Evolutionary conservation across 2,888 invertebrate species (phyloP), one percentile per base, ranked within the genome.

Genomic region (Molanna angustata): DNA sequence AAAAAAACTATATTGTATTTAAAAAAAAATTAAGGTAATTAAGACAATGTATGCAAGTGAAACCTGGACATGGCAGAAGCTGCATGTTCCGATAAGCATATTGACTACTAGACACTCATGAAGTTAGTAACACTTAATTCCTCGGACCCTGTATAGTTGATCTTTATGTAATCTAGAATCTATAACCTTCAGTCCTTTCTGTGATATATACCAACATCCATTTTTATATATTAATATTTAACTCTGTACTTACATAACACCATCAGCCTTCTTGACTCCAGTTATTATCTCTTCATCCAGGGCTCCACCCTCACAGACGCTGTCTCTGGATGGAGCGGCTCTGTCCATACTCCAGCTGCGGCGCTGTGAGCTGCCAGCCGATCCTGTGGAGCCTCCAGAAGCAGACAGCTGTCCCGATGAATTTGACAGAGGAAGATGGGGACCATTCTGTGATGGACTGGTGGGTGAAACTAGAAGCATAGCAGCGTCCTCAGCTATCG

Each of bases 321-420:
- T 54, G 13, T 59, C 54, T 22, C 59, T 50, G 14, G 35, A 39
- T 3, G 31, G 21, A 11, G 53, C 56, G 18, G 22, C 59, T 7
- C 59, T 51, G 43, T 59, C 59, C n/a, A 59, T 54, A 21, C 56
- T 56, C 54, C 56, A 56, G 37, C 59, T 59, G 4, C 59, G 51
- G 4, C 59, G 48, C 37, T 56, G 56, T 11, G 40, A 40, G 32
- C 40, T 46, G 9, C 35, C 22, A 2, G 49, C 41, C 3, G 52
- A 45, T 16, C 37, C 43, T 3, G 20, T 21, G 31, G 47, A 43
- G 3, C 49, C 49, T 6, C 32, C 46, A 3, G 35, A n/a, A 11
- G 45, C 43, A 4, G 56, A 56, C 13, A 59, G 40, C 4, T 59
- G 57, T 21, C 56, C 53, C 7, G 54, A 56, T 4, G 57, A 57